Evolutionary conservation across 2,888 invertebrate genomes (phyloP).

Genomic region (Cephus spinipes): DNA sequence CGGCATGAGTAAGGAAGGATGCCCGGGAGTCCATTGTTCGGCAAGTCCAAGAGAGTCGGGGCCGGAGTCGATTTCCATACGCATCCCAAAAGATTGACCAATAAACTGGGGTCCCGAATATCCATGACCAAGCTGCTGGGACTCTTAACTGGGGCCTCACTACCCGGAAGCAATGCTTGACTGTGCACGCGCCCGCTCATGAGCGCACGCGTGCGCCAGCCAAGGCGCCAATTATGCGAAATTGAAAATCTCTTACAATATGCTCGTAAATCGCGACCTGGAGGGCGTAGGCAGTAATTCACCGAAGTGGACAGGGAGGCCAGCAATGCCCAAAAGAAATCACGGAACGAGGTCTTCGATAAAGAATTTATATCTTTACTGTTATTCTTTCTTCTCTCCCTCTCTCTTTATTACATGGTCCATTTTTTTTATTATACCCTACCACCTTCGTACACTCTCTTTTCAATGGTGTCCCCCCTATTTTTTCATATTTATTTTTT

Average conservation of each 20-base stretch:
- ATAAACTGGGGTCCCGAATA: conserved; percentile 34
- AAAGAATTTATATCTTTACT: not conserved
- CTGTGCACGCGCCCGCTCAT: conserved; percentile 27
- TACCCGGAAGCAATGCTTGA: conserved; percentile 36
- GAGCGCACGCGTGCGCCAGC: conserved; percentile 17
- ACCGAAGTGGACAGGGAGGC: not conserved
- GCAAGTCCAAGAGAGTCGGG: conserved; percentile 23
- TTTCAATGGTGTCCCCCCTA: not conserved
- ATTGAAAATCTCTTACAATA: conserved; percentile 49
- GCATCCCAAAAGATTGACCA: conserved; percentile 37
- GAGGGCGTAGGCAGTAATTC: not conserved
- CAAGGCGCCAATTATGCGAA: conserved; percentile 46
- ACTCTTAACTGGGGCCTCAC: conserved; percentile 4
- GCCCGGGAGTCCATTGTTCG: conserved; percentile 36
- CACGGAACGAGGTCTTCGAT: not conserved
- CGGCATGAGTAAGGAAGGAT: conserved; percentile 13
- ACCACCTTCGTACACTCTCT: not conserved
- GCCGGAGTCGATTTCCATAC: conserved; percentile 28
- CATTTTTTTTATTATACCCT: not conserved
- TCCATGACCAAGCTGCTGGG: not conserved
- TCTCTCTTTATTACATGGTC: not conserved
- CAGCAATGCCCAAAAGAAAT: not conserved
- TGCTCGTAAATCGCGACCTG: conserved; percentile 34
- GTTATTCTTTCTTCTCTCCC: not conserved
- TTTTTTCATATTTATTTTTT: not conserved